Evolutionary conservation across 1,140 invertebrate genomes (phyloP).

Genomic region (Heterodera carotae): DNA sequence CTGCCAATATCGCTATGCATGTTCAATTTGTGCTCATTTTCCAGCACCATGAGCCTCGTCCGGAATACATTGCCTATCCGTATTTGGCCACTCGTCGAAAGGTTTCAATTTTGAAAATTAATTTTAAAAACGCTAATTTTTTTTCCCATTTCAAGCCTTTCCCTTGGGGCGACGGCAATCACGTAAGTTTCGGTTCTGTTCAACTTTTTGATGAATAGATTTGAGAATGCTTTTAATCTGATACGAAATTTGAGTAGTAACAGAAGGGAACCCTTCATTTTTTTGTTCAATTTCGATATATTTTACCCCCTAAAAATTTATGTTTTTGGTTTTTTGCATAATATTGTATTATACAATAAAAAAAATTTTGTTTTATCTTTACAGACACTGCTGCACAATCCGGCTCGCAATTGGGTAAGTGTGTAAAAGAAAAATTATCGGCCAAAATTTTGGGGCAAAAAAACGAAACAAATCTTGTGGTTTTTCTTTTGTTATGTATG

Average conservation of each 20-base stretch:
- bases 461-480: no score
- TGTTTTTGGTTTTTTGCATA: not conserved
- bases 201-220: no score
- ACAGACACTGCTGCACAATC: slow-evolving; percentile 57
- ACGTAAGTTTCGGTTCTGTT: slow-evolving; percentile 65
- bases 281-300: no score
- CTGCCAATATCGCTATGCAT: not conserved
- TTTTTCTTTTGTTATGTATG: no score
- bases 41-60: slow-evolving; percentile 33
- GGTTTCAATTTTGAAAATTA: slow-evolving; percentile 13
- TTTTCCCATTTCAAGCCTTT: slow-evolving; percentile 65
- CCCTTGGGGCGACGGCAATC: slow-evolving; percentile 67
- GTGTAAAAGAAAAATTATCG: no score
- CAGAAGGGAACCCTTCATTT: no score
- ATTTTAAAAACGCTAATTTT: not conserved
- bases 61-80: slow-evolving; percentile 45
- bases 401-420: slow-evolving; percentile 24
- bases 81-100: slow-evolving; percentile 42
- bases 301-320: no score
- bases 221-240: no score
- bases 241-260: no score
- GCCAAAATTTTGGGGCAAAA: no score
- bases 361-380: not conserved
- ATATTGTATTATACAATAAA: not conserved
- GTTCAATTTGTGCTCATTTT: not conserved